A percentile compares a stretch with the other conserved stretches of the same genome.
These are phyloP conservation scores for Porites rus DNA, from an alignment of 92 coral and sea anemone species.

Conservation along the genomic window DNA sequence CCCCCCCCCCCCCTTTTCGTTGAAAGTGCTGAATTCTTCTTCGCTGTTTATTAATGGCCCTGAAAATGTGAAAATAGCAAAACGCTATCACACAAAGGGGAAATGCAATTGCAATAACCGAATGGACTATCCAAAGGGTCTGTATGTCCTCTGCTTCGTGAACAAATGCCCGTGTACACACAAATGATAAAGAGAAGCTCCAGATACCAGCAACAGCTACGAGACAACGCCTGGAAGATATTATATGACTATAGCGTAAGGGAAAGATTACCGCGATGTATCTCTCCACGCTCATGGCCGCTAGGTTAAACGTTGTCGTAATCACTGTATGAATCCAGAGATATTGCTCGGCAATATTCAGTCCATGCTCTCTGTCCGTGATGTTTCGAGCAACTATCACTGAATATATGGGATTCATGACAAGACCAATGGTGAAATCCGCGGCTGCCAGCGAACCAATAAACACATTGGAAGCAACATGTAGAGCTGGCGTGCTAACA, in stretches of 20 bases:
- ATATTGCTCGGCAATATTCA: neutral
- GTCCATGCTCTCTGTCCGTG: neutral
- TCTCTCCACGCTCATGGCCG: conserved; percentile 26
- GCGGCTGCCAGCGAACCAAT: conserved; percentile 28
- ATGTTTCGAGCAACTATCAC: neutral
- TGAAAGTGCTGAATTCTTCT: neutral
- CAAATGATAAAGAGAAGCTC: conserved; percentile 3
- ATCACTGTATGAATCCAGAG: conserved; percentile 36
- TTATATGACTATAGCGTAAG: conserved; percentile 9
- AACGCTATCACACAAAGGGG: conserved; percentile 54
- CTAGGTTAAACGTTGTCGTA: conserved; percentile 26
- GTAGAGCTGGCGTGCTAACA: conserved; percentile 10
- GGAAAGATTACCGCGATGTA: conserved; percentile 24
- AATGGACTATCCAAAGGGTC: conserved; percentile 45
- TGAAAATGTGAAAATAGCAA: conserved; percentile 69
- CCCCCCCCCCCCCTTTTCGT: no score
- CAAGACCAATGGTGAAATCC: conserved; percentile 13
- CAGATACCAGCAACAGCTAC: neutral
- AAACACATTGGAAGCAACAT: conserved; percentile 13
- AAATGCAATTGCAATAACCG: conserved; percentile 38
- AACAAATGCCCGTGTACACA: neutral
- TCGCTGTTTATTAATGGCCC: conserved; percentile 58
- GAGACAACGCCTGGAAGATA: neutral
- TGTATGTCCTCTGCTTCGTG: neutral
- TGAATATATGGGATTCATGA: conserved; percentile 12